Base-by-base conservation (phyloP, 53 echinoderm and acorn worm species). In the Crossaster papposus region DNA sequence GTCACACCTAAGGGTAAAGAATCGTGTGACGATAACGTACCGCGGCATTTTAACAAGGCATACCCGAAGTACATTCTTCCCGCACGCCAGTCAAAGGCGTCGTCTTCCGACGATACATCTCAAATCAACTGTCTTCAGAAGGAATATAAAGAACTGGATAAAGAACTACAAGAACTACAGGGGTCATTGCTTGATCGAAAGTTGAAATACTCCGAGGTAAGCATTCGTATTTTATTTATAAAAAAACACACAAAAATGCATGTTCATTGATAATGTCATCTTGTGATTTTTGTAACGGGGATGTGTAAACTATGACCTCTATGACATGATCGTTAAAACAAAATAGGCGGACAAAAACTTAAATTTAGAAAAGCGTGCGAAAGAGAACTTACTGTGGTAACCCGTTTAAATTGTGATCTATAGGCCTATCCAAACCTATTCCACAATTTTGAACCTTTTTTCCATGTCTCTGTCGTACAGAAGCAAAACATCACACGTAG, bases 1-100 rank as follows among this genome's bases (percentile, higher is more conserved):
- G 89, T 89, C n/a, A 51, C 53, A 24, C 79, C 79, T 3, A 79
- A 79, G 30, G 79, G 79, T 7, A 79, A 52, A 26, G 79, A 79
- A 13, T 71, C 31, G 7, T 50, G 53, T 36, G 52, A 51, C 11
- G 79, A 79, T 53, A 79, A 50, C 26, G 36, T 1, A 23, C 79
- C 51, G 1, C 14, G 15, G 24, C 7, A 53, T 26, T 79, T 79
- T 30, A 0, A 24, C 24, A 17, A 36, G 26, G 79, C 79, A 14
- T 79, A 79, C 30, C 79, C 79, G 29, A 18, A 30, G 18, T 18
- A 54, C 54, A 80, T 80, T 55, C 30, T 80, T 32, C 31, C 54
- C 0, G 0, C 0, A 17, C 3, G 0, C 36, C 34, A 74, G 22
- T 18, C 33, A 36, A 32, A 35, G 75, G 28, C 36, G 75, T 58